phyloP scores from a whole-genome alignment of 2,797 vertebrate genomes.

The Melanotaenia nigrans region DNA sequence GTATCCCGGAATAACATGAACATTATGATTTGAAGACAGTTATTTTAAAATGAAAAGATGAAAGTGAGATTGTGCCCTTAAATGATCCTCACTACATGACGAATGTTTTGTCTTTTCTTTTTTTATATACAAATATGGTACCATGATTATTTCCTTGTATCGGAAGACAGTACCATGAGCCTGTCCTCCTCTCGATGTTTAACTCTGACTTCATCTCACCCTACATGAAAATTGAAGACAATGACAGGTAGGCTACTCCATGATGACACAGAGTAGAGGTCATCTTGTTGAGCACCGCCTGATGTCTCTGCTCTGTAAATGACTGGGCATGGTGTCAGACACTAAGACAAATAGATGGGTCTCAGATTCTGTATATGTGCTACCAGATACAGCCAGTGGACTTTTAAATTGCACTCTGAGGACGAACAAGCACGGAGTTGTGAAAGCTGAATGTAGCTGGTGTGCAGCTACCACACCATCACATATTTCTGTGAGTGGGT shows the following conservation, averaged over 20 bases:
- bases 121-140: no score
- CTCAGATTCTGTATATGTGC: constrained; percentile 18
- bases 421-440: constrained; percentile 12
- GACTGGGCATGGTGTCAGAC: constrained; percentile 27
- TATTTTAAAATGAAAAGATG: neutral
- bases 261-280: constrained; percentile 20
- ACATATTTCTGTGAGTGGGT: constrained; percentile 25
- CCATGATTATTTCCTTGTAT: neutral
- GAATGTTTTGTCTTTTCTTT: neutral
- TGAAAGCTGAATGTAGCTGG: constrained; percentile 26
- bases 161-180: constrained; percentile 1
- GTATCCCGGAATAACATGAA: neutral
- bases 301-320: constrained; percentile 36
- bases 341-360: constrained; percentile 39
- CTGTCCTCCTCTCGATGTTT: constrained; percentile 2
- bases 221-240: constrained; percentile 10
- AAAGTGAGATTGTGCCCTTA: neutral
- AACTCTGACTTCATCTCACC: constrained; percentile 3
- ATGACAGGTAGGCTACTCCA: constrained; percentile 7
- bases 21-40: neutral
- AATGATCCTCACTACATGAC: neutral
- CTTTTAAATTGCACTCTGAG: constrained; percentile 17
- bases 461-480: constrained; percentile 10
- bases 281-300: constrained; percentile 33
- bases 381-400: neutral